A percentile compares a stretch with the other conserved stretches of the same genome.
phyloP scores from a whole-genome alignment of 2,113 vertebrate genomes.

The Cebidichthys violaceus region DNA sequence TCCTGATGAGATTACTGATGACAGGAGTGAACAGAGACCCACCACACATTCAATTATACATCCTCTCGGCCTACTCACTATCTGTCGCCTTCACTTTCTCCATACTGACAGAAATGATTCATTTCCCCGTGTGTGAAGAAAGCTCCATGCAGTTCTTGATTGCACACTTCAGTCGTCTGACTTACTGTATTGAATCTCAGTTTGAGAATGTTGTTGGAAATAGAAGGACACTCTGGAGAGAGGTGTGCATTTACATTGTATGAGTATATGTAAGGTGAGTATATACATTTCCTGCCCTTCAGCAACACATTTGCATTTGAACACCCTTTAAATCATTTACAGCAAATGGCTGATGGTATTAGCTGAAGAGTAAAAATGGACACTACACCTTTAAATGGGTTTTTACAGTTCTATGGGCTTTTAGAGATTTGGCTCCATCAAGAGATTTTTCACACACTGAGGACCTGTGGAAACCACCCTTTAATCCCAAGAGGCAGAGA shows the following conservation, averaged over 20 bases:
- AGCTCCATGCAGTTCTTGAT: not conserved
- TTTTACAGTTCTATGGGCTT: constrained; percentile 58
- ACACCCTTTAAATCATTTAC: not conserved
- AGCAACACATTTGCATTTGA: constrained; percentile 12
- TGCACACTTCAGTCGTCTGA: not conserved
- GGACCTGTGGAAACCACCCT: constrained; percentile 55
- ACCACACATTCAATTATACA: constrained; percentile 47
- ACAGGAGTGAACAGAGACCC: constrained; percentile 49
- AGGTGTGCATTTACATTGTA: not conserved
- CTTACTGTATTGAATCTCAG: not conserved
- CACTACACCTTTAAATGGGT: constrained; percentile 40
- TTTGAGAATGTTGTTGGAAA: not conserved
- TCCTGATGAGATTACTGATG: constrained; percentile 50
- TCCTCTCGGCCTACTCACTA: constrained; percentile 9
- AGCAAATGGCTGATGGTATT: constrained; percentile 2
- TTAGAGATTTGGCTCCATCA: constrained; percentile 49
- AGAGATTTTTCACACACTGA: constrained; percentile 65
- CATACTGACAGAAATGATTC: constrained; percentile 36
- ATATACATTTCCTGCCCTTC: not conserved
- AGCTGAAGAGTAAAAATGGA: constrained; percentile 38
- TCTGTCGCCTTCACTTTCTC: constrained; percentile 41
- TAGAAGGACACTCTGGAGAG: not conserved
- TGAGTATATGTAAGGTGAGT: not conserved
- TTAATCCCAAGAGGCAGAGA: constrained; percentile 56
- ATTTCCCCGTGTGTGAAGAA: constrained; percentile 19